Percentiles rank a stretch among this genome's conserved stretches.
Conservation (phyloP, 1,140 invertebrate species). For the Meteorus sp. region DNA sequence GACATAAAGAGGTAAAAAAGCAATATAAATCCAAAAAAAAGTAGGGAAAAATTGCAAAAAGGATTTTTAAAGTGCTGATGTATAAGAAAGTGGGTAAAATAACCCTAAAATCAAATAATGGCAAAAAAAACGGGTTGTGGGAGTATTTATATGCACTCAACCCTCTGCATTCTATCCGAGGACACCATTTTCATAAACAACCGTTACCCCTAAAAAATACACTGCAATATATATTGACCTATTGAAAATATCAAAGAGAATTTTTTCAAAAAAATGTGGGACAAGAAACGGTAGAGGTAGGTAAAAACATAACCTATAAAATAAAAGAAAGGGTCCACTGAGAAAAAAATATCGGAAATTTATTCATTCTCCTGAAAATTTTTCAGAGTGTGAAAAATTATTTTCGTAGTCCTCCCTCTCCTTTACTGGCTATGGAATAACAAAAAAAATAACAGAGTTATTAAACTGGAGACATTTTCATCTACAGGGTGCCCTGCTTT, state of each 20-base stretch:
- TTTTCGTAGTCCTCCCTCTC: too few relatives aligned
- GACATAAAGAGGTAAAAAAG: conserved; percentile 30
- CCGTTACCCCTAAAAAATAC: conserved; percentile 33
- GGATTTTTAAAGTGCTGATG: background rate
- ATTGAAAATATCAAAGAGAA: conserved; percentile 6
- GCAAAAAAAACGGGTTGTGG: conserved; percentile 38
- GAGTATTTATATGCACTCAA: too few relatives aligned
- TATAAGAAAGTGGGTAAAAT: conserved; percentile 21
- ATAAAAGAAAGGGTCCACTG: background rate
- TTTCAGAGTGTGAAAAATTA: background rate
- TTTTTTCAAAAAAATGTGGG: conserved; percentile 32
- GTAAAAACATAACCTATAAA: conserved; percentile 29
- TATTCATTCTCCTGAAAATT: background rate
- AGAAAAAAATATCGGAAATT: conserved; percentile 3
- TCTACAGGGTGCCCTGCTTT: too few relatives aligned
- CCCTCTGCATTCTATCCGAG: too few relatives aligned
- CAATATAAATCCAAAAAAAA: conserved; percentile 7
- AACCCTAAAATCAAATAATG: conserved; percentile 40
- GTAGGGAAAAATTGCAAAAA: background rate
- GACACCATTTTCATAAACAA: conserved; percentile 55
- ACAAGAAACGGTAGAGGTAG: conserved; percentile 23
- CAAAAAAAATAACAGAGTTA: too few relatives aligned
- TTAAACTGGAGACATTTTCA: too few relatives aligned
- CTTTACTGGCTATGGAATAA: too few relatives aligned
- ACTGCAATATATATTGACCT: background rate